Conservation (phyloP, 2,888 invertebrate genomes). For the Arrhopalites spinosus region DNA sequence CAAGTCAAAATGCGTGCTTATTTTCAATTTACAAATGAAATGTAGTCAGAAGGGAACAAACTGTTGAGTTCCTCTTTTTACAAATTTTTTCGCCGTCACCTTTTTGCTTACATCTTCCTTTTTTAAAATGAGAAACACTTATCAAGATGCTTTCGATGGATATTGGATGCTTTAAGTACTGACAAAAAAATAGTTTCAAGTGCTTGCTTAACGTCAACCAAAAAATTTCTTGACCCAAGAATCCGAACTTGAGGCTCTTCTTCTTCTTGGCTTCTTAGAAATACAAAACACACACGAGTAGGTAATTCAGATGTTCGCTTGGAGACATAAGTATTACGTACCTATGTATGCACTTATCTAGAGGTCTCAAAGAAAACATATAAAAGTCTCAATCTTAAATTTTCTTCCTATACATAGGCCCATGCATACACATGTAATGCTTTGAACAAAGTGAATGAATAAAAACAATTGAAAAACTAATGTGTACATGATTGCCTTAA, state of each 20-base stretch:
- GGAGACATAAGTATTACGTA: background rate
- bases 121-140: slow-evolving; percentile 26
- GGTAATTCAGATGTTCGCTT: too few relatives aligned
- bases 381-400: background rate
- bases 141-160: background rate
- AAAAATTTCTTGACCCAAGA: slow-evolving; percentile 23
- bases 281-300: too few relatives aligned
- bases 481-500: too few relatives aligned
- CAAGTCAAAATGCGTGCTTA: background rate
- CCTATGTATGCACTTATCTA: background rate
- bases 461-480: too few relatives aligned
- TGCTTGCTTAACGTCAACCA: slow-evolving; percentile 7
- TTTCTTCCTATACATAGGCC: too few relatives aligned
- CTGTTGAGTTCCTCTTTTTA: background rate
- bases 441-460: too few relatives aligned
- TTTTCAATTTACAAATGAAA: background rate
- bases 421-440: too few relatives aligned
- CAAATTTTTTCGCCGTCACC: slow-evolving; percentile 24
- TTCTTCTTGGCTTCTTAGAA: background rate
- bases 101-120: slow-evolving; percentile 25
- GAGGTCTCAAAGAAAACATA: background rate
- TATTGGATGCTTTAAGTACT: slow-evolving; percentile 25
- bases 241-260: slow-evolving; percentile 8
- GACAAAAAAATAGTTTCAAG: slow-evolving; percentile 28
- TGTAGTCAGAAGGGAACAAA: background rate